These are phyloP conservation scores for Eurystomus gularis DNA, from an alignment of 2,113 vertebrate genomes.

Conservation along the genomic window DNA sequence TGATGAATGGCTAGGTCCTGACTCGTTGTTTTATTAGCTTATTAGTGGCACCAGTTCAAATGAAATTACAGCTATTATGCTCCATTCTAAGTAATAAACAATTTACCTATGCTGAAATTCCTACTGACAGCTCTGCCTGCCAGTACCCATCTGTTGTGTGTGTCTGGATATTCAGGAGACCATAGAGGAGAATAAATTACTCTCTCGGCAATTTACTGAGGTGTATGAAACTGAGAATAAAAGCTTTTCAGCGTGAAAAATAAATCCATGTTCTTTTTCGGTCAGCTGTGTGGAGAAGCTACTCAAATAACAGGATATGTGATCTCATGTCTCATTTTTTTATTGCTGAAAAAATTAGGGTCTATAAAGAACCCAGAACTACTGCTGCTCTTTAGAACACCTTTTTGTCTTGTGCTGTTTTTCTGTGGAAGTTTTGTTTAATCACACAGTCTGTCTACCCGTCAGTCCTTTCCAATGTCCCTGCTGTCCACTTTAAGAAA, in stretches of 20 bases:
- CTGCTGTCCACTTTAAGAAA: not conserved
- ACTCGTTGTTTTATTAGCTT: constrained; percentile 64
- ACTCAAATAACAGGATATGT: not conserved
- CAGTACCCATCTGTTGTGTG: constrained; percentile 55
- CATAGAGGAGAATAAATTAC: constrained; percentile 50
- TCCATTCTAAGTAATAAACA: constrained; percentile 72
- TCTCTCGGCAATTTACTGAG: constrained; percentile 58
- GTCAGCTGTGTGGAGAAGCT: not conserved
- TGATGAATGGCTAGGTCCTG: constrained; percentile 46
- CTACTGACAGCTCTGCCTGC: constrained; percentile 49
- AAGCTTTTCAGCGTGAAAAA: constrained; percentile 60
- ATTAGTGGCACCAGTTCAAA: constrained; percentile 75
- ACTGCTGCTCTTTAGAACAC: not conserved
- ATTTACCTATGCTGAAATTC: constrained; percentile 73
- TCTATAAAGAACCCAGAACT: not conserved
- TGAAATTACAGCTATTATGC: constrained; percentile 75
- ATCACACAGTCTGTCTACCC: not conserved
- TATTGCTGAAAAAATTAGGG: not conserved
- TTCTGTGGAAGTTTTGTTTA: not conserved
- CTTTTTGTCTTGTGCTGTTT: not conserved
- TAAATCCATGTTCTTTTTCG: constrained; percentile 23
- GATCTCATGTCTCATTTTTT: not conserved
- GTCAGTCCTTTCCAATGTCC: not conserved
- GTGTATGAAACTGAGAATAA: constrained; percentile 68
- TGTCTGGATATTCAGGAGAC: constrained; percentile 60